Base-by-base conservation (phyloP, 2,888 invertebrate genomes). In the Sminthurides aquaticus region DNA sequence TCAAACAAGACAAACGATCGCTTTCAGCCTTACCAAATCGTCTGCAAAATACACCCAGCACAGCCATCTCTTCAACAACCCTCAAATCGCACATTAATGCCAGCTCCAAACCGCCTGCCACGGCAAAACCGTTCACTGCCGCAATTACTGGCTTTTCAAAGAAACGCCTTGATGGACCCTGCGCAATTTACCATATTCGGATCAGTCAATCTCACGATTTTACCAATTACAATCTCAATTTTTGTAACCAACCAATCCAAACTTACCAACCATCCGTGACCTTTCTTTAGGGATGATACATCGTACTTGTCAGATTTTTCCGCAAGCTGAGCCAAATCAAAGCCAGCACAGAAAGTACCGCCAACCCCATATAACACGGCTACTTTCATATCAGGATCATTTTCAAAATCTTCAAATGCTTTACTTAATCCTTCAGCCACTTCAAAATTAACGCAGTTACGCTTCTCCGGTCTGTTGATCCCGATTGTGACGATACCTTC, bases 331-430 rank as follows among this genome's bases (percentile, higher is more conserved):
- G 87, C 82, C 60, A 96, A 82, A 79, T 97, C 95, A 77, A 87
- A 91, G 0, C 97, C 97, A 1, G 95, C 86, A 79, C 93, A 95
- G 79, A 98, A 97, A 64, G 88, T 89, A 0, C 95, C 95, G n/a
- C 95, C 94, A 76, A 86, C 84, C 5, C 97, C 97, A 78, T 93
- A 85, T 1, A 98, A 80, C 1, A 98, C 86, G 5, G 88, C 89
- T 2, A 88, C 88, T 68, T 82, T 80, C 0, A 88, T 81, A 0
- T 82, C 79, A 0, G 84, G 79, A 77, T 95, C 90, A 29, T 85
- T 82, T 71, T 97, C 93, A 79, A 95, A 96, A 20, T 82, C 81
- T 67, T 85, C 81, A 60, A 97, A 84, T 0, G 91, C 91, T 29
- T 84, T 81, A 2, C 83, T 82, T 22, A 97, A 82, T 74, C 86